phyloP scores from a whole-genome alignment of 2,797 vertebrate species.

The Enteromius argenteus region DNA sequence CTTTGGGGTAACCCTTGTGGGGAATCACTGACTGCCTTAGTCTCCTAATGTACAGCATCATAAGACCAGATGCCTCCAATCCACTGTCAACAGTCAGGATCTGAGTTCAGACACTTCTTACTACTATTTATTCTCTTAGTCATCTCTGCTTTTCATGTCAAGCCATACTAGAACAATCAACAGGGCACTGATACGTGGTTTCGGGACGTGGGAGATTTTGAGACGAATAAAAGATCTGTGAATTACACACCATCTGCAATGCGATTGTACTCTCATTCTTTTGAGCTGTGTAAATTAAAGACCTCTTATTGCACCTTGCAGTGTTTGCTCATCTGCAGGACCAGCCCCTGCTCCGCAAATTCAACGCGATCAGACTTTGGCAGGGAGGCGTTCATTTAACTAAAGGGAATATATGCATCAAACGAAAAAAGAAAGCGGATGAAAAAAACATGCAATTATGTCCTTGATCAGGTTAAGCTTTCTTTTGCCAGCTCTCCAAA shows the following conservation, averaged over 20 bases:
- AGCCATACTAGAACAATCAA: conserved; percentile 41
- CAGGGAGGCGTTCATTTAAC: conserved; percentile 70
- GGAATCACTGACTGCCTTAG: background rate
- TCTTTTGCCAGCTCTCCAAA: conserved; percentile 73
- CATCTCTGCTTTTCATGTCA: conserved; percentile 45
- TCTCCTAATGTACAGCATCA: conserved; percentile 22
- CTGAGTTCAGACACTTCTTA: conserved; percentile 43
- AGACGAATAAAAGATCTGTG: conserved; percentile 46
- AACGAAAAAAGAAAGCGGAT: conserved; percentile 76
- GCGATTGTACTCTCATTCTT: conserved; percentile 51
- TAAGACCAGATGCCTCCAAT: conserved; percentile 31
- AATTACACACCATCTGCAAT: conserved; percentile 51
- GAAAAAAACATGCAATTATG: conserved; percentile 81
- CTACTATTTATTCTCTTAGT: conserved; percentile 39
- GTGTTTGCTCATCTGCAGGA: conserved; percentile 62
- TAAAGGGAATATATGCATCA: conserved; percentile 88
- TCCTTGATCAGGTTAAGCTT: conserved; percentile 81
- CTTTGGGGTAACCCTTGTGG: background rate
- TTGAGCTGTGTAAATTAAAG: conserved; percentile 50
- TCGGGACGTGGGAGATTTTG: conserved; percentile 42
- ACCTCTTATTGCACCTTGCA: conserved; percentile 56
- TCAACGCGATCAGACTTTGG: conserved; percentile 33
- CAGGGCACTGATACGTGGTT: conserved; percentile 44
- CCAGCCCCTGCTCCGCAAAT: conserved; percentile 47
- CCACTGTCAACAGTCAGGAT: conserved; percentile 50